These are phyloP conservation scores for Neocloeon triangulifer DNA, from an alignment of 1,140 invertebrate species.

Conservation along the genomic window DNA sequence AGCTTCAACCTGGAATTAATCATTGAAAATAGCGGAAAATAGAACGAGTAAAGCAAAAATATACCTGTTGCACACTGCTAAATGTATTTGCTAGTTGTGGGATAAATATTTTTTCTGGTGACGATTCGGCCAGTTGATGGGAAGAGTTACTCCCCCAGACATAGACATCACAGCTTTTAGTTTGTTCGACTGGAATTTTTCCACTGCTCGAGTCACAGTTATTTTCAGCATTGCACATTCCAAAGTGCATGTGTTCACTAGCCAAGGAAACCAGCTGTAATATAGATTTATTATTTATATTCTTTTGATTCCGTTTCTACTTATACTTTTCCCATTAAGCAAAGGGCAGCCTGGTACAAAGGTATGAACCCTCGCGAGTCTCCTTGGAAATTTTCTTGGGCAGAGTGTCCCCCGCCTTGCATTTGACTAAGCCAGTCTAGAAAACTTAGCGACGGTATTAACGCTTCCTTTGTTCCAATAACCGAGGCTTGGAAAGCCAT, in stretches of 20 bases:
- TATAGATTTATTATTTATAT: background rate
- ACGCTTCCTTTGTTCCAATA: too few relatives aligned
- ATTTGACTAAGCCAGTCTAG: too few relatives aligned
- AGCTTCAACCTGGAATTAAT: slow-evolving; percentile 26
- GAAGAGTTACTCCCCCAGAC: slow-evolving; percentile 47
- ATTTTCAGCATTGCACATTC: slow-evolving; percentile 13
- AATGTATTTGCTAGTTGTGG: slow-evolving; percentile 32
- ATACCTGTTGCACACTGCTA: slow-evolving; percentile 29
- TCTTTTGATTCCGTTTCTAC: too few relatives aligned
- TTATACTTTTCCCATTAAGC: slow-evolving; percentile 29
- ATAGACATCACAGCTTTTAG: slow-evolving; percentile 28
- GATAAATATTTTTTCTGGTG: slow-evolving; percentile 31
- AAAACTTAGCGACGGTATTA: too few relatives aligned
- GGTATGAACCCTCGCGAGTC: slow-evolving; percentile 14
- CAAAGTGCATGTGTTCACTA: slow-evolving; percentile 18
- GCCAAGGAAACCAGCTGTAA: slow-evolving; percentile 20
- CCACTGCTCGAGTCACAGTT: slow-evolving; percentile 9
- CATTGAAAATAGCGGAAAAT: too few relatives aligned
- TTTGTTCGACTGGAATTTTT: slow-evolving; percentile 6
- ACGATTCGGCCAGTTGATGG: slow-evolving; percentile 34
- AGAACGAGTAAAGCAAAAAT: too few relatives aligned
- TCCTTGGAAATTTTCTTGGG: background rate
- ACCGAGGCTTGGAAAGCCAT: slow-evolving; percentile 26
- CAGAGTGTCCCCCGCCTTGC: background rate
- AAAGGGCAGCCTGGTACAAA: slow-evolving; percentile 26